phyloP scores from a whole-genome alignment of 2,113 vertebrate species.

The Agapornis roseicollis region DNA sequence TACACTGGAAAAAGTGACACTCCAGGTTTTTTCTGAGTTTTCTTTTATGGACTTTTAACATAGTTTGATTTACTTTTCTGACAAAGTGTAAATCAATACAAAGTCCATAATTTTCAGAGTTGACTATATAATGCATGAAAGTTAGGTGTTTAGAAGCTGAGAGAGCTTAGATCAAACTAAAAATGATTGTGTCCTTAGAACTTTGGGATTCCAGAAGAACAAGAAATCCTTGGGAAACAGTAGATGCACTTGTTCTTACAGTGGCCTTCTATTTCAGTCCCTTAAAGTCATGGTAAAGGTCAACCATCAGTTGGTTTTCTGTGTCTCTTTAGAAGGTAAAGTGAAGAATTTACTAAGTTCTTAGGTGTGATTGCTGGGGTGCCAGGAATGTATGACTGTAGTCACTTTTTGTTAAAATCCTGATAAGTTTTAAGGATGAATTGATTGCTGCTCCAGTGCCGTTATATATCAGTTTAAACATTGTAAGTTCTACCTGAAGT shows the following conservation, averaged over 20 bases:
- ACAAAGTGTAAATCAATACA: not conserved
- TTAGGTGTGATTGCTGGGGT: not conserved
- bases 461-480: not conserved
- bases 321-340: not conserved
- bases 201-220: not conserved
- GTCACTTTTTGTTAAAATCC: not conserved
- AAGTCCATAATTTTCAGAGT: not conserved
- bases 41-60: slow-evolving; percentile 31
- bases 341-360: not conserved
- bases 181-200: not conserved
- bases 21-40: slow-evolving; percentile 70
- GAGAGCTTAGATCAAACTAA: not conserved
- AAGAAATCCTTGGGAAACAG: not conserved
- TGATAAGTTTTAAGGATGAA: not conserved
- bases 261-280: not conserved
- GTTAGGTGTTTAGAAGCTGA: not conserved
- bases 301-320: not conserved
- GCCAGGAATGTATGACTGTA: not conserved
- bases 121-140: not conserved
- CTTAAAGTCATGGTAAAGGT: not conserved
- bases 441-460: not conserved
- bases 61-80: not conserved
- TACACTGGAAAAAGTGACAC: slow-evolving; percentile 94
- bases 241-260: not conserved
- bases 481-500: not conserved